Evolutionary conservation across 2,113 vertebrate species (phyloP).

Genomic region (Pan troglodytes): NHGRI_mPanTro3-v2.1_pri NC_072407.2:33495001-33495500

Average conservation of each 20-base stretch:
- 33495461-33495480: background rate
- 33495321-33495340: background rate
- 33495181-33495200: background rate
- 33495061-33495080: background rate
- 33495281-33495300: background rate
- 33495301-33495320: background rate
- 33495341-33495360: background rate
- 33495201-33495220: background rate
- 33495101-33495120: background rate
- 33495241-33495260: background rate
- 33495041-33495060: background rate
- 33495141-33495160: background rate
- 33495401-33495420: background rate
- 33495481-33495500: background rate
- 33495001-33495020: background rate
- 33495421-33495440: background rate
- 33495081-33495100: background rate
- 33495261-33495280: background rate
- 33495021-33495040: background rate
- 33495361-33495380: background rate
- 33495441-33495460: background rate
- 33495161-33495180: background rate
- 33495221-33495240: background rate
- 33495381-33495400: background rate
- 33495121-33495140: background rate